Evolutionary conservation across 2,888 invertebrate genomes (phyloP).

Genomic region (Sphinx pinastri): DNA sequence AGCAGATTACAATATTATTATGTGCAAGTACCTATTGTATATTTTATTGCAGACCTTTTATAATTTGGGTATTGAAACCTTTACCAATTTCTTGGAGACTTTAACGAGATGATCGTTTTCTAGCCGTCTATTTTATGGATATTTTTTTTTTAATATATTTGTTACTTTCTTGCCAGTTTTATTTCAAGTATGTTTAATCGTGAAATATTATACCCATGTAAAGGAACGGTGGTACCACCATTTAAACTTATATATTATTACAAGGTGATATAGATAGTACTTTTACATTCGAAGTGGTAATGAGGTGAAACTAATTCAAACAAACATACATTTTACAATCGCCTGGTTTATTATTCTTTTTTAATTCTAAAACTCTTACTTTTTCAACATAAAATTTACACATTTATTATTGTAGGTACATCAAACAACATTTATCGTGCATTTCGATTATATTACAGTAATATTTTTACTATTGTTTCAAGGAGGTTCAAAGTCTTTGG

Average conservation of each 20-base stretch:
- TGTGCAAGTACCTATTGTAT: no score
- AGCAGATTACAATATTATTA: not conserved
- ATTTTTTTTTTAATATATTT: not conserved
- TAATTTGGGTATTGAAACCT: not conserved
- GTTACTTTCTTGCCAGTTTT: not conserved
- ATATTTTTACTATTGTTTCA: constrained; percentile 35
- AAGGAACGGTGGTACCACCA: not conserved
- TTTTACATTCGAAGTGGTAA: not conserved
- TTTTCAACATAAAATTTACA: constrained; percentile 73
- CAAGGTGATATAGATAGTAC: not conserved
- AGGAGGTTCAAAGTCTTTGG: constrained; percentile 63
- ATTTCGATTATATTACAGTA: constrained; percentile 49
- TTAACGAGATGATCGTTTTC: not conserved
- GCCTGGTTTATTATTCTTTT: constrained; percentile 75
- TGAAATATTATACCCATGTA: not conserved
- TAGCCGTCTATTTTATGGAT: constrained; percentile 10
- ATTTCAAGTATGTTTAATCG: no score
- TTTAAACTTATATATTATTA: not conserved
- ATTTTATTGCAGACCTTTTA: not conserved
- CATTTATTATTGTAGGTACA: constrained; percentile 71
- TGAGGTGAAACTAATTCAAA: constrained; percentile 50
- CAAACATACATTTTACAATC: constrained; percentile 69
- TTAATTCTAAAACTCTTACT: constrained; percentile 70
- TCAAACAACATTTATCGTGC: constrained; percentile 73
- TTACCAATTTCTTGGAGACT: not conserved